Evolutionary conservation across 2,113 vertebrate species (phyloP), one percentile per base, ranked within the genome.

Genomic region (Romanogobio albipinnatus): DNA sequence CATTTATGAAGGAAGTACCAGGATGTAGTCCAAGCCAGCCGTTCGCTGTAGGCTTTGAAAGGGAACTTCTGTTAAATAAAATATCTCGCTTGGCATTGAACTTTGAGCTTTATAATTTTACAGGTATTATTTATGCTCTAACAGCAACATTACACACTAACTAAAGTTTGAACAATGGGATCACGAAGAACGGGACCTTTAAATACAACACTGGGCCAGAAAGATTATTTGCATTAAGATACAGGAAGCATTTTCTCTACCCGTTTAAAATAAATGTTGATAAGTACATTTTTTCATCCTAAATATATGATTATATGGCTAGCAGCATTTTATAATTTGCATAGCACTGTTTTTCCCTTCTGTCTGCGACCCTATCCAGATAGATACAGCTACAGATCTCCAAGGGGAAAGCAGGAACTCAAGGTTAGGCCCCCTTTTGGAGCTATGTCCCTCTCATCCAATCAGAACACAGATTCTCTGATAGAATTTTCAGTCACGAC

Each of bases 311-410:
- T 70, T 70, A 39, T 43, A 70, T 70, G 33, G 33, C 3, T 70
- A 39, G 9, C 66, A 22, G 33, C 64, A 68, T 4, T 68, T 68
- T 36, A 36, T 36, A 4, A 68, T 36, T 68, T 68, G 15, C 36
- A n/a, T 71, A 13, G 19, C 22, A 45, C 43, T 45, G 11, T 45
- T 73, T 73, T 73, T 47, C 4, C 2, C 43, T 47, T 47, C 10
- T 73, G 43, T 73, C 43, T 73, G 70, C 0, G 3, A 73, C n/a
- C 2, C n/a, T 73, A 26, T 47, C 9, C 11, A 14, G 8, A 10
- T 73, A 9, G 33, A 74, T 74, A 74, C n/a, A 49, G 6, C n/a
- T 24, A 49, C n/a, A 74, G n/a, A 62, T 62, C 59, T 62, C n/a
- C 9, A 74, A 49, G 5, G n/a, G 22, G n/a, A 49, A 22, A 74